Evolutionary conservation across 2,888 invertebrate species (phyloP), one percentile per base, ranked within the genome.

Genomic region (Netelia virgata): DNA sequence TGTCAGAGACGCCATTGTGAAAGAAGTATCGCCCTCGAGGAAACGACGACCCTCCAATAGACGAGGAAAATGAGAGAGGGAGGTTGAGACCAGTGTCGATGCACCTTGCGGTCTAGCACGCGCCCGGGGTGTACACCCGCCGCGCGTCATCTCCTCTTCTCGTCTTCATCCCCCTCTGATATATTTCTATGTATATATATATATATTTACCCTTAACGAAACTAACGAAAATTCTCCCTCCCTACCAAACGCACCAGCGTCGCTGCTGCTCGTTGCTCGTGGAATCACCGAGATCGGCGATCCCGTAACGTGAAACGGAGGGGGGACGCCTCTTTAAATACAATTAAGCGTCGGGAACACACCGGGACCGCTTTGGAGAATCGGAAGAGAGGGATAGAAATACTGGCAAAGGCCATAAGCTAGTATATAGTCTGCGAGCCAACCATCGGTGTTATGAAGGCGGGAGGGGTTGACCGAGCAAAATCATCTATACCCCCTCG

Each of bases 291-390:
- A 72, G 82, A 85, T 83, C 66, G 66, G 83, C 74, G 18, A 47
- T 20, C 70, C 74, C 43, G 55, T 66, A 18, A 57, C 50, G 23
- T 64, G 55, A 43, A 68, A 18, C 16, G 68, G 57, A 11, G 18
- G 81, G 81, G 84, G 43, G 64, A 47, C 76, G 81, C 79, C 86
- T 89, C 91, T 89, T 88, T 89, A 89, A 90, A 90, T 88, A 89
- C 90, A 90, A 90, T 91, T 91, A 90, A 84, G 86, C 86, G 80
- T 82, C 55, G 64, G 64, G 36, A 36, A 36, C 36, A 86, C 76
- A 87, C 86, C 76, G 36, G 74, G 36, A 36, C 6, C 36, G 11
- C 47, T 47, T 10, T 47, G 23, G 9, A 41, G 18, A 23, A 64
- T 41, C 43, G 64, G 41, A 64, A 64, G 41, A 41, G 64, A 64